Percentiles rank a stretch among this genome's conserved stretches.
Evolutionary conservation across 2,888 invertebrate species (phyloP).

Genomic region (Brachynemurus nebulosus): DNA sequence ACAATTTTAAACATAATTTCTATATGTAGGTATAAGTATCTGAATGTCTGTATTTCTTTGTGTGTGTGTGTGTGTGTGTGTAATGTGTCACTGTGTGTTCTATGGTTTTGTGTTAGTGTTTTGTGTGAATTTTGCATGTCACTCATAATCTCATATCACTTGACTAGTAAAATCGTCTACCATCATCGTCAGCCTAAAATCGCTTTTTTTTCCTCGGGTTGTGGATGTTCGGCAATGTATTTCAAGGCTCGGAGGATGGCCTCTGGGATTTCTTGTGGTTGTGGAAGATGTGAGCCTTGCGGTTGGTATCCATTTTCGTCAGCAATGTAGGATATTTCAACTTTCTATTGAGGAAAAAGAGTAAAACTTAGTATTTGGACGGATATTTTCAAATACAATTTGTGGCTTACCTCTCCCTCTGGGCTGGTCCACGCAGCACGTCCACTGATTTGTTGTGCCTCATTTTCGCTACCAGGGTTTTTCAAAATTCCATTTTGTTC

Average conservation of each 20-base stretch:
- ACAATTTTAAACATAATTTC: no score
- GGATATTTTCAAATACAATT: neutral
- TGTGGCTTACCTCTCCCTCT: slow-evolving; percentile 26
- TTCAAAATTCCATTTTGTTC: slow-evolving; percentile 29
- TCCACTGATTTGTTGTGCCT: slow-evolving; percentile 32
- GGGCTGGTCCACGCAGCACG: slow-evolving; percentile 37
- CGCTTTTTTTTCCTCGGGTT: neutral
- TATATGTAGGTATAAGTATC: no score
- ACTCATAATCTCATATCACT: no score
- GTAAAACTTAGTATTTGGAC: neutral
- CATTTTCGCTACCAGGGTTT: slow-evolving; percentile 23
- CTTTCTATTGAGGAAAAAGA: neutral
- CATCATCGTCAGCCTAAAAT: no score
- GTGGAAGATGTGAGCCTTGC: slow-evolving; percentile 7
- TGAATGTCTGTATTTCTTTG: no score
- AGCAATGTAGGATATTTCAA: slow-evolving; percentile 1
- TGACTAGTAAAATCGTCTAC: no score
- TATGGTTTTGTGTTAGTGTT: no score
- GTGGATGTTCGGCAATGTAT: slow-evolving; percentile 8
- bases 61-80: no score
- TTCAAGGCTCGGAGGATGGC: slow-evolving; percentile 3
- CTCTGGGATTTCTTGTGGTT: slow-evolving; percentile 6
- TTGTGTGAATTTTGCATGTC: no score
- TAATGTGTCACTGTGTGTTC: no score
- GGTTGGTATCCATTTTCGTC: slow-evolving; percentile 11